These are phyloP conservation scores for Silvanus unidentatus DNA, from an alignment of 2,888 invertebrate species.

Conservation along the genomic window DNA sequence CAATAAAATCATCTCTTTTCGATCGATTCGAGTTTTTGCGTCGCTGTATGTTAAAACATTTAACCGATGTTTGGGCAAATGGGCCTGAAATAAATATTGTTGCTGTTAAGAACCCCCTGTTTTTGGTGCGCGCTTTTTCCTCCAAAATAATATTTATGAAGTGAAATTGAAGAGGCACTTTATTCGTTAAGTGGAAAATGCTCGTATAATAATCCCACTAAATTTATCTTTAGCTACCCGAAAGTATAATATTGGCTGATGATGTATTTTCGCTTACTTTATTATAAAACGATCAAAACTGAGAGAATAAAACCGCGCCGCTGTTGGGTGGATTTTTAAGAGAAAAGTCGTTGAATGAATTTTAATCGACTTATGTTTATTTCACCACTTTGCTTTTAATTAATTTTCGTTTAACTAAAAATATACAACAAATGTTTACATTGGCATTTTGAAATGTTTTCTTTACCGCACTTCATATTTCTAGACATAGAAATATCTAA, in stretches of 20 bases:
- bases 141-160: slow-evolving; percentile 35
- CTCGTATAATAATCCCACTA: slow-evolving; percentile 44
- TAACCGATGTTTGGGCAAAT: too few species aligned
- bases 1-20: slow-evolving; percentile 46
- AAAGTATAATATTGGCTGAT: too few species aligned
- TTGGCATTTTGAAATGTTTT: too few species aligned
- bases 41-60: too few species aligned
- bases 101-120: too few species aligned
- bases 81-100: too few species aligned
- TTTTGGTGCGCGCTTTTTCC: slow-evolving; percentile 8
- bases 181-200: slow-evolving; percentile 42
- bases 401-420: slow-evolving; percentile 11
- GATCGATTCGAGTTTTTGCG: too few species aligned
- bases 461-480: slow-evolving; percentile 6
- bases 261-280: too few species aligned
- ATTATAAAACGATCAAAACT: too few species aligned
- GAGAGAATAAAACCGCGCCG: too few species aligned
- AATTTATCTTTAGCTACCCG: slow-evolving; percentile 40
- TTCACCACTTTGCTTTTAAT: slow-evolving; percentile 22
- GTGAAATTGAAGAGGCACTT: slow-evolving; percentile 42
- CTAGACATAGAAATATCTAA: slow-evolving; percentile 1
- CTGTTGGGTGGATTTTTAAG: slow-evolving; percentile 37
- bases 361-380: slow-evolving; percentile 38
- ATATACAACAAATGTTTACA: not conserved
- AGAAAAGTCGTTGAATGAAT: slow-evolving; percentile 33